These are phyloP conservation scores for Ichneumon xanthorius DNA, from an alignment of 2,888 invertebrate genomes.

Conservation along the genomic window DNA sequence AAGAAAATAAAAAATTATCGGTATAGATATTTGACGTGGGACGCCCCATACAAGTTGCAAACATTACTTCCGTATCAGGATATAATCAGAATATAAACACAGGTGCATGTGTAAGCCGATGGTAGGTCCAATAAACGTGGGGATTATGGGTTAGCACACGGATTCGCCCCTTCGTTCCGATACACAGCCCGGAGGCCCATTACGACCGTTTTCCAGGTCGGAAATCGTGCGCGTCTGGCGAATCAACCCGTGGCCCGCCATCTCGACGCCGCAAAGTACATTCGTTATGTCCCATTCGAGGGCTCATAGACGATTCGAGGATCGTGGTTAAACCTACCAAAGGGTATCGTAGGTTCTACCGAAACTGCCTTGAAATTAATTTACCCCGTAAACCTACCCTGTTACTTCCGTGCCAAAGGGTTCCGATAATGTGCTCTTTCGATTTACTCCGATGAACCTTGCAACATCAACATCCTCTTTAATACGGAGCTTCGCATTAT, in stretches of 20 bases:
- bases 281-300: slow-evolving; percentile 36
- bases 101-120: slow-evolving; percentile 39
- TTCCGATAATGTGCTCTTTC: background rate
- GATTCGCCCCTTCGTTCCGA: slow-evolving; percentile 22
- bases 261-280: slow-evolving; percentile 31
- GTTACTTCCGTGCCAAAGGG: background rate
- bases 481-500: background rate
- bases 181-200: background rate
- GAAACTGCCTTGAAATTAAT: background rate
- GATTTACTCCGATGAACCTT: background rate
- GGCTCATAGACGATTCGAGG: slow-evolving; percentile 22
- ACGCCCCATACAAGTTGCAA: background rate
- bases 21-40: background rate
- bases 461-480: background rate
- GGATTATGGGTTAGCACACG: slow-evolving; percentile 36
- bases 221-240: slow-evolving; percentile 27
- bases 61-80: background rate
- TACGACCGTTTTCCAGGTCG: background rate
- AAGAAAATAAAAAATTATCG: background rate
- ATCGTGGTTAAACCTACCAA: slow-evolving; percentile 4
- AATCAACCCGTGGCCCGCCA: slow-evolving; percentile 18
- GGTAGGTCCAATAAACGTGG: slow-evolving; percentile 42
- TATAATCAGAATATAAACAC: slow-evolving; percentile 12
- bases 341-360: background rate
- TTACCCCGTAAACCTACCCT: background rate